Evolutionary conservation across 2,113 vertebrate species (phyloP), one percentile per base, ranked within the genome.

Genomic region (Fregata magnificens): DNA sequence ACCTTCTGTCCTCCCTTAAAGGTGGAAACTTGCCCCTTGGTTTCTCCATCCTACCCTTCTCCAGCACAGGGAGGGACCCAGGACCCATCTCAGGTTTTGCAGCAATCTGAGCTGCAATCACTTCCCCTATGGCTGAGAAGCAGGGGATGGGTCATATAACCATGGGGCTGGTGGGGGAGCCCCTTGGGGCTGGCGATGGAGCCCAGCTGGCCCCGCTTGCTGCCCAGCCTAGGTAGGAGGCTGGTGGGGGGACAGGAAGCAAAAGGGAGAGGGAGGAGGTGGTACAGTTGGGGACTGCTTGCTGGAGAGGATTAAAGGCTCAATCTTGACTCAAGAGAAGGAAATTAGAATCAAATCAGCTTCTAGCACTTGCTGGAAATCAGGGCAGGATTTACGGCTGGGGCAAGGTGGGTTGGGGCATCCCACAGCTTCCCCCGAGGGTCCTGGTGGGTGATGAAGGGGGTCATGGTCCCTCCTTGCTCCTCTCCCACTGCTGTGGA

Each of bases 321-420:
- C 94, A 93, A 2, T 82, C 69, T 55, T 31, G 79, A 86, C 70
- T 83, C n/a, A 20, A 67, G 94, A 92, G 92, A 82, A 92, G 95
- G 94, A 95, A 97, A 97, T 95, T 66, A 79, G 94, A 95, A 92
- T 87, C 56, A 82, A 96, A 93, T 94, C 91, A 42, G 29, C 42
- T 83, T 79, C 71, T 72, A 85, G 44, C 4, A 14, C 86, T 52
- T 76, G 86, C 81, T 81, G 89, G 72, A 62, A 81, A 77, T 16
- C 0, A 6, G 85, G 91, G n/a, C 38, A 70, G 79, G 86, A 91
- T 94, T 94, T 92, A 84, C 45, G 65, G 77, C 28, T 13, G 40
- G 52, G 79, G 85, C 1, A 9, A 70, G 58, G 56, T 15, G 53
- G 50, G 61, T 13, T 8, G 16, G 52, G 72, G 53, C 29, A n/a